Base-by-base conservation (phyloP, 1,140 invertebrate species). In the Drosophila parvula region DNA sequence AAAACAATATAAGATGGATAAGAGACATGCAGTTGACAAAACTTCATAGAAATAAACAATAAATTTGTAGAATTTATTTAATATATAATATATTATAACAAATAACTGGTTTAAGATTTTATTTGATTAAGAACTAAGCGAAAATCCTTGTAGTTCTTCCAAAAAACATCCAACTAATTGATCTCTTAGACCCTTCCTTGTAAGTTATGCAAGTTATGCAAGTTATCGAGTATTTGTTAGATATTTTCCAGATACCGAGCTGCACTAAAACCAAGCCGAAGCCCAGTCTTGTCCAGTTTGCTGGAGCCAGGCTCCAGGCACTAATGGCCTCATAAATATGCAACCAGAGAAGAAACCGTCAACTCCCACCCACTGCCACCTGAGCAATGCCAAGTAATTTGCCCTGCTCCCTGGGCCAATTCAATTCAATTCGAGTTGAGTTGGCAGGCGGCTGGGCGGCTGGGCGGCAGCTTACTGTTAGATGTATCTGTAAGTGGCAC, bases 391-490 rank as follows among this genome's bases (percentile, higher is more conserved):
- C 68, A 68, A 82, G 70, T 76, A 79, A 73, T 82, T 82, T 82
- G 63, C 53, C 65, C 11, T 1, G 64, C 76, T 80, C 51, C 62
- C 48, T 6, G 45, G 53, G 57, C 56, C 81, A 80, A 62, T 67
- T 67, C 57, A 78, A 69, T 55, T 78, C 83, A 84, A 85, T 81
- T 86, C 64, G 78, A 78, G 69, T 61, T 55, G 64, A 78, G 78
- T 58, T 56, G 65, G 22, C 22, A 22, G 22, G 22, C 22, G 22
- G 22, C 22, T 2, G 22, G 56, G 5, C 7, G 55, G 12, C 41
- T 34, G 43, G 8, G 8, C n/a, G 41, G 58, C n/a, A 30, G 58
- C 63, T 67, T 65, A 50, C 62, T 74, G 71, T 64, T 59, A 64
- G 62, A 61, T 50, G 40, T 63, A 60, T 55, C 71, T 74, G 71